Conservation (phyloP, 2,113 vertebrate genomes). For the Jaculus jaculus region DNA sequence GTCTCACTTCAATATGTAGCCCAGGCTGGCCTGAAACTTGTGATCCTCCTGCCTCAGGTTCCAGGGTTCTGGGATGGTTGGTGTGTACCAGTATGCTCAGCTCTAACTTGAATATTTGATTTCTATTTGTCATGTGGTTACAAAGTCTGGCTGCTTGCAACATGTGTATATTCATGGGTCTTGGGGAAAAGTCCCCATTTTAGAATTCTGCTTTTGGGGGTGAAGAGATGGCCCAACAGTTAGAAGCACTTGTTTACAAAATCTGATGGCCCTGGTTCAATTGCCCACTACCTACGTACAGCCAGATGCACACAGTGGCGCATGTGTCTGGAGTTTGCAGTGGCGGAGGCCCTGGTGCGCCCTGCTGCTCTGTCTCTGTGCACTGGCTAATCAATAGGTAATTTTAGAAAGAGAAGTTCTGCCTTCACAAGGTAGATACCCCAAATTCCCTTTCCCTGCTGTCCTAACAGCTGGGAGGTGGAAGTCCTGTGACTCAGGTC, state of each 20-base stretch:
- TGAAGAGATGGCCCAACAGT: too few species aligned
- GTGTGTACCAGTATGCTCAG: neutral
- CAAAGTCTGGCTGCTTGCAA: neutral
- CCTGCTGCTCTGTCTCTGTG: too few species aligned
- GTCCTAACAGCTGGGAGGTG: neutral
- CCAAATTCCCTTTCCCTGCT: neutral
- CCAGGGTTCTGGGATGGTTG: neutral
- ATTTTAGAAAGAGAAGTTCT: neutral
- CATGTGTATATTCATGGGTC: neutral
- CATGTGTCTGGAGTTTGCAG: too few species aligned
- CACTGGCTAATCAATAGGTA: too few species aligned
- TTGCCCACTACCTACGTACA: too few species aligned
- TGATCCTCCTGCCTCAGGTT: neutral
- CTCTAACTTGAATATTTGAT: neutral
- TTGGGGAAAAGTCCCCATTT: neutral
- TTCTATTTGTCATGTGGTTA: neutral
- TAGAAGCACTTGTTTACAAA: too few species aligned
- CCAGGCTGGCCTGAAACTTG: neutral
- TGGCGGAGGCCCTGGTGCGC: too few species aligned
- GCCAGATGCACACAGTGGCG: too few species aligned
- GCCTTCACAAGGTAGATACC: neutral
- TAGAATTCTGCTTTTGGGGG: neutral
- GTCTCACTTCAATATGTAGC: neutral
- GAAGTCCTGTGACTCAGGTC: neutral
- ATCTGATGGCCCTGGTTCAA: too few species aligned